A percentile compares a stretch with the other conserved stretches of the same genome.
phyloP scores from a whole-genome alignment of 2,797 vertebrate genomes.

The Anniella stebbinsi region DNA sequence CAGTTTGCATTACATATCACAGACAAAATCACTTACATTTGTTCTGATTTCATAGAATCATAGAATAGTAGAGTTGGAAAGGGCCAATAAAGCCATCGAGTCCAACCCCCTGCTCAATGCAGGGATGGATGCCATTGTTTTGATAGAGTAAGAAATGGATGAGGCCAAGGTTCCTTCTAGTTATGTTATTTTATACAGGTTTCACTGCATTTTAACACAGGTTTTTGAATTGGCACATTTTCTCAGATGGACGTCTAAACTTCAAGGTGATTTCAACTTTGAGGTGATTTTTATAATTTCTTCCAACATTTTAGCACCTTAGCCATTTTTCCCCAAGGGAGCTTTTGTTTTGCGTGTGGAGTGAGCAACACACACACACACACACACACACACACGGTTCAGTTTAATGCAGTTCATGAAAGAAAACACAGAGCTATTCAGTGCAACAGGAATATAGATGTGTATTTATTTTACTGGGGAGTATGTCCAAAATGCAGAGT shows the following conservation, averaged over 20 bases:
- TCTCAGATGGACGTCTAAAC: slow-evolving; percentile 54
- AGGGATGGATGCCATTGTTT: too few species aligned
- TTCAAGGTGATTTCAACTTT: slow-evolving; percentile 29
- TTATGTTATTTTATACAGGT: too few species aligned
- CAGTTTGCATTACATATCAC: too few species aligned
- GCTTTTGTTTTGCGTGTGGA: slow-evolving; percentile 62
- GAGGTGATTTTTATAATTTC: slow-evolving; percentile 71
- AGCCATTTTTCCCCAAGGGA: neutral
- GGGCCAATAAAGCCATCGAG: too few species aligned
- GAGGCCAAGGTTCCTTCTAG: too few species aligned
- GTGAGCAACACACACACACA: neutral
- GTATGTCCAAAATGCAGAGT: neutral
- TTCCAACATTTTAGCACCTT: slow-evolving; percentile 67
- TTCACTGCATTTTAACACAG: slow-evolving; percentile 45
- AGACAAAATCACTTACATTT: too few species aligned
- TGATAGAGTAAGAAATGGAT: too few species aligned
- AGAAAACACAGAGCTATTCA: neutral
- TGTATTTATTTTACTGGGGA: neutral
- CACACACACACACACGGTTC: too few species aligned
- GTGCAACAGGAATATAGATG: neutral
- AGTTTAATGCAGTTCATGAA: neutral
- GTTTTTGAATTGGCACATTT: slow-evolving; percentile 48
- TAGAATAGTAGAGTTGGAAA: too few species aligned
- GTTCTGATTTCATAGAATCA: too few species aligned
- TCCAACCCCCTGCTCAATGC: too few species aligned